phyloP scores from a whole-genome alignment of 2,797 vertebrate genomes.

The Poliocrania exsul region DNA sequence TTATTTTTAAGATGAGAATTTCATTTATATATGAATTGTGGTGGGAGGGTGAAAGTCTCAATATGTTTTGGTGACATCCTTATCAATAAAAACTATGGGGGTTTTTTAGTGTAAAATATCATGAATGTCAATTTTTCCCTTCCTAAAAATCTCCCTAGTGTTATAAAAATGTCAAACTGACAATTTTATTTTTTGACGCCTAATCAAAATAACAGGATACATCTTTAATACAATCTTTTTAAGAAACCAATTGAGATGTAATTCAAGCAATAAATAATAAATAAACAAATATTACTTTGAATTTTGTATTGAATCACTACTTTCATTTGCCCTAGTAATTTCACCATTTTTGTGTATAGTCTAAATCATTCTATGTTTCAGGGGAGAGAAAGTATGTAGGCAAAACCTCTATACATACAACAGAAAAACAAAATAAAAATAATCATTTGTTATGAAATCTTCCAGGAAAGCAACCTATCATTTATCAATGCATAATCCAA shows the following conservation, averaged over 20 bases:
- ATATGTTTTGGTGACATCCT: background rate
- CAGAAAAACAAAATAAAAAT: background rate
- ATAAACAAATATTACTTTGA: background rate
- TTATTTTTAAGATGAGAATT: background rate
- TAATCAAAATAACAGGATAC: background rate
- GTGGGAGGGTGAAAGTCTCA: background rate
- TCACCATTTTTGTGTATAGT: background rate
- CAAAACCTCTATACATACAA: background rate
- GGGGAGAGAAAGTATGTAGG: background rate
- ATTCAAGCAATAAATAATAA: background rate
- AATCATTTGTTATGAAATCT: background rate
- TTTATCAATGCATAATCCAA: background rate
- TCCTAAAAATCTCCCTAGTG: background rate
- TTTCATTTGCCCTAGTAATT: background rate
- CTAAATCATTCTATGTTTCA: background rate
- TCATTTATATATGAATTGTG: background rate
- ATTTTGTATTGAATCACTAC: background rate
- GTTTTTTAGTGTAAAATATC: background rate
- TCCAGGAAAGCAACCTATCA: background rate
- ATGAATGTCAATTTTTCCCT: background rate
- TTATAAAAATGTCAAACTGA: background rate
- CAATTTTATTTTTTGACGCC: background rate
- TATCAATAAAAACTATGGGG: background rate
- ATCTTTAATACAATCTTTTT: background rate
- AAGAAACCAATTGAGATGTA: background rate